Evolutionary conservation across 2,888 invertebrate species (phyloP).

Genomic region (Eulithis testata): DNA sequence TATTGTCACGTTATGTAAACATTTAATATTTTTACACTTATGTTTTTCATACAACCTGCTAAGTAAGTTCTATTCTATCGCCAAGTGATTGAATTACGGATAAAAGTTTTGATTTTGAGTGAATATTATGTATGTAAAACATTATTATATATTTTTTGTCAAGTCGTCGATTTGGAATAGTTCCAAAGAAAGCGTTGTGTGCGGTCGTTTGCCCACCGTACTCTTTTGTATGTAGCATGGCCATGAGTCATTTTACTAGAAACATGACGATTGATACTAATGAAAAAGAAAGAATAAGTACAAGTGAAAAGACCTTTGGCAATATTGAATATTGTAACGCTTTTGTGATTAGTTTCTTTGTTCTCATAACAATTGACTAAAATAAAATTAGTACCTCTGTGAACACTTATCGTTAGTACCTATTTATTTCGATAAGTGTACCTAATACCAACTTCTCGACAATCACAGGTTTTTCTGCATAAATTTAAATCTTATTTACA

Average conservation of each 20-base stretch:
- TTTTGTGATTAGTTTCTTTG: conserved; percentile 39
- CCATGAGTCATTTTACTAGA: conserved; percentile 38
- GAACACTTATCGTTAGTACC: too few species aligned
- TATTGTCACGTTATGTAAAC: conserved; percentile 49
- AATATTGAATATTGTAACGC: conserved; percentile 26
- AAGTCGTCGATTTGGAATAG: conserved; percentile 57
- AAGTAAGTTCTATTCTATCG: conserved; percentile 26
- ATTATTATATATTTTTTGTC: conserved; percentile 29
- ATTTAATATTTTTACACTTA: conserved; percentile 48
- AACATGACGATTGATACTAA: conserved; percentile 35
- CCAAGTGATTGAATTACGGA: too few species aligned
- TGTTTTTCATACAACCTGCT: conserved; percentile 39
- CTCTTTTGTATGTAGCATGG: conserved; percentile 40
- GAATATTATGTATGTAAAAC: too few species aligned
- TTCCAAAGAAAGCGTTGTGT: conserved; percentile 66
- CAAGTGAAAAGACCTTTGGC: conserved; percentile 32
- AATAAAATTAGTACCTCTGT: background rate
- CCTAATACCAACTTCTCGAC: background rate
- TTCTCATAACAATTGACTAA: conserved; percentile 28
- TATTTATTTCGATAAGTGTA: background rate
- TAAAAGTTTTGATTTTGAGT: too few species aligned
- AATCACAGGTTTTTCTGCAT: background rate
- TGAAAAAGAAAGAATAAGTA: conserved; percentile 31
- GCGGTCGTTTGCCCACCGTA: conserved; percentile 58
- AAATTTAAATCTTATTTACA: too few species aligned